Evolutionary conservation across 2,113 vertebrate genomes (phyloP).

Genomic region (Labeo catla): DNA sequence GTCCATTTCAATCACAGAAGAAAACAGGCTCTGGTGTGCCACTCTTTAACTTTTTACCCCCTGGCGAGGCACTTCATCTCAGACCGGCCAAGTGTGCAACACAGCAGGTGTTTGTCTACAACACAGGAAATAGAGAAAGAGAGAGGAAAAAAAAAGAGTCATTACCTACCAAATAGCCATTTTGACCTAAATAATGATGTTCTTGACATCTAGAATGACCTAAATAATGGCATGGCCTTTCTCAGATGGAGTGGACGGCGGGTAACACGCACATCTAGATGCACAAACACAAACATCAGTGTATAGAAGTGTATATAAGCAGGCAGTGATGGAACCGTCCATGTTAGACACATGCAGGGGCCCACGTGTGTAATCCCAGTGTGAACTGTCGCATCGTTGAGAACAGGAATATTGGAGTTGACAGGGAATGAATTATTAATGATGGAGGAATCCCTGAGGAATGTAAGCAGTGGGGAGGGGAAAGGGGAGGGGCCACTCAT

Average conservation of each 20-base stretch:
- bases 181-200: conserved; percentile 7
- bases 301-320: background rate
- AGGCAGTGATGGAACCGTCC: background rate
- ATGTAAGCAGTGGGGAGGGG: conserved; percentile 33
- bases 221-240: background rate
- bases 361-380: conserved; percentile 1
- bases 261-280: background rate
- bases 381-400: conserved; percentile 14
- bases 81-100: background rate
- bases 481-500: conserved; percentile 43
- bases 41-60: conserved; percentile 12
- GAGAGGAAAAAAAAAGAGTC: background rate
- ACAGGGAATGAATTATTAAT: conserved; percentile 56
- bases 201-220: conserved; percentile 18
- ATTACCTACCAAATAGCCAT: background rate
- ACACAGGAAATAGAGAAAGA: background rate
- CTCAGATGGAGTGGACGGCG: background rate
- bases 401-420: conserved; percentile 48
- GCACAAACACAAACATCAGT: background rate
- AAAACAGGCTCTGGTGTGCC: conserved; percentile 14
- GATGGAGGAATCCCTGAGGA: conserved; percentile 50
- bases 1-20: conserved; percentile 28
- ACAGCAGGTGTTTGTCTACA: conserved; percentile 27
- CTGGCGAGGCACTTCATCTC: conserved; percentile 6
- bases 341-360: background rate